A percentile compares a stretch with the other conserved stretches of the same genome.
These are phyloP conservation scores for Caradrina clavipalpis DNA, from an alignment of 2,888 invertebrate species.

Conservation along the genomic window DNA sequence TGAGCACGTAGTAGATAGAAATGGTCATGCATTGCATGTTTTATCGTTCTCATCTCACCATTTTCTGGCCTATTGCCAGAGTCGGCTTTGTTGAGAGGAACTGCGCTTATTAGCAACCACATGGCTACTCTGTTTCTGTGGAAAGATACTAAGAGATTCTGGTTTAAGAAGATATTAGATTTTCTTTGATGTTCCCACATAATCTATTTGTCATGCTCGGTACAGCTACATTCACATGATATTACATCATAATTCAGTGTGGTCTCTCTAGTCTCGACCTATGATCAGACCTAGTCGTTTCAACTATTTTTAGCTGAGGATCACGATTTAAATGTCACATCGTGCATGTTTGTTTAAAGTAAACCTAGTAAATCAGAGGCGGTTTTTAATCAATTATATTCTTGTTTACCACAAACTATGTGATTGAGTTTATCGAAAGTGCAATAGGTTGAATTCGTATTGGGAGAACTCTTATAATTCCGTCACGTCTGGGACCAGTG, in stretches of 20 bases:
- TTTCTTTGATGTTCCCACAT: constrained; percentile 11
- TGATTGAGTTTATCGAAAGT: constrained; percentile 15
- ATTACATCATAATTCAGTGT: constrained; percentile 2
- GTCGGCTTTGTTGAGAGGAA: constrained; percentile 32
- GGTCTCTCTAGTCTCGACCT: constrained; percentile 23
- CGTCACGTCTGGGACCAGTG: constrained; percentile 13
- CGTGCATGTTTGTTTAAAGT: constrained; percentile 35
- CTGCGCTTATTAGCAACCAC: constrained; percentile 29
- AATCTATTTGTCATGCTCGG: background rate
- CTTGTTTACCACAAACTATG: constrained; percentile 15
- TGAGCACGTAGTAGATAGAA: constrained; percentile 35
- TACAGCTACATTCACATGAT: background rate
- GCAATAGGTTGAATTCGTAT: constrained; percentile 13
- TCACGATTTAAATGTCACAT: constrained; percentile 40
- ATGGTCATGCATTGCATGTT: constrained; percentile 43
- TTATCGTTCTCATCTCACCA: constrained; percentile 29
- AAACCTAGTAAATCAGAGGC: constrained; percentile 7
- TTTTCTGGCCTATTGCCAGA: constrained; percentile 36
- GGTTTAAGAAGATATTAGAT: constrained; percentile 9
- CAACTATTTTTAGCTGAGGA: constrained; percentile 37
- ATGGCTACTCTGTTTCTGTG: constrained; percentile 16
- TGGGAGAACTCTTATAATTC: constrained; percentile 19
- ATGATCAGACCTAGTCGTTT: constrained; percentile 29
- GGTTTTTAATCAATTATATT: constrained; percentile 15
- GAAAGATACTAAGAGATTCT: constrained; percentile 6